Evolutionary conservation across 2,888 invertebrate species (phyloP), one percentile per base, ranked within the genome.

Genomic region (Acanthosepion lycidas): DNA sequence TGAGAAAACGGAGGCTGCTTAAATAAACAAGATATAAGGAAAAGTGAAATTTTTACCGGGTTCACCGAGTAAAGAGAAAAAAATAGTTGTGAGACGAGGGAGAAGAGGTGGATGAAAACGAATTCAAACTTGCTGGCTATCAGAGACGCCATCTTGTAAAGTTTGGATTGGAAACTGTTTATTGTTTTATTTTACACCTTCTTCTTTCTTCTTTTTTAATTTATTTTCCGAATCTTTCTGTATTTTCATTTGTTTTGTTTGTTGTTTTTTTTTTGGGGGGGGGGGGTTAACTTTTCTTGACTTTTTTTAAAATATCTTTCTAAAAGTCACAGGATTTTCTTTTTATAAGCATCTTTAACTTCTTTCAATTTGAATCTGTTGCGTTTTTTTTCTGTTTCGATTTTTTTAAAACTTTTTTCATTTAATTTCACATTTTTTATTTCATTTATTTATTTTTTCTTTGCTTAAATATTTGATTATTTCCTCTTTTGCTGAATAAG

Each of bases 71-170:
- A 42, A 93, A 49, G 59, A 51, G n/a, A 9, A 23, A 53, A 28
- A 42, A 92, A 91, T 28, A 91, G 51, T 92, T 64, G 59, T 42
- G 48, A 78, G 48, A 64, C 53, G 92, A 92, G 94, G 55, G 42
- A 94, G 49, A 59, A 23, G n/a, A 93, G 64, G 49, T 26, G 64
- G 53, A 23, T 18, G 28, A 33, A 91, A 55, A 51, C 20, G n/a
- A 95, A 78, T 78, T 78, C n/a, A 78, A 78, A 78, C 78, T 78
- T 2, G n/a, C 33, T n/a, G 78, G 78, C 78, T 78, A 78, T 78
- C 78, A 33, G 78, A 78, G 78, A 78, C 78, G 78, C 78, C 78
- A 78, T 78, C 78, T 78, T 78, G 78, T 78, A 78, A 78, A 78
- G 78, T 78, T 78, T 78, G n/a, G 78, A 78, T 78, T 78, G 33